Conservation (phyloP, 2,797 vertebrate species). For the Sebastes taczanowskii region DNA sequence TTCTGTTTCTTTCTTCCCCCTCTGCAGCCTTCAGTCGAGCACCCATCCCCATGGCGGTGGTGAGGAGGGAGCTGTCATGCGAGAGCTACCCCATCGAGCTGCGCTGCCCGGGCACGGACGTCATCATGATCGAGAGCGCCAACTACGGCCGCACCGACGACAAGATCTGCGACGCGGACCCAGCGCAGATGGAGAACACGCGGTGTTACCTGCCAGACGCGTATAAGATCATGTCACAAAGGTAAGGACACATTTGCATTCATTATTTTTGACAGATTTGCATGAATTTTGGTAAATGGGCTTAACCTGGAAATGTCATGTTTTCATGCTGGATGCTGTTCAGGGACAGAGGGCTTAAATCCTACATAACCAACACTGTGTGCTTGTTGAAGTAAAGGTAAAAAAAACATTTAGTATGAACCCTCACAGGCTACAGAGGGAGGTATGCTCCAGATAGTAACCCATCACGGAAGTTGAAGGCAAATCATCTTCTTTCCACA, state of each 20-base stretch:
- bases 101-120: constrained; percentile 97
- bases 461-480: background rate
- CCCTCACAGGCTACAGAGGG: too few species aligned
- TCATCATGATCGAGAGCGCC: constrained; percentile 99
- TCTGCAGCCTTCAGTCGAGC: constrained; percentile 92
- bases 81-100: constrained; percentile 99
- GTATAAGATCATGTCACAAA: constrained; percentile 99
- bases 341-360: background rate
- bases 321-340: background rate
- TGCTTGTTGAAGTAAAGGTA: background rate
- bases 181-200: constrained; percentile 99
- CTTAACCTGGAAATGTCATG: background rate
- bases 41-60: constrained; percentile 97
- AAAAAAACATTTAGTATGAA: background rate
- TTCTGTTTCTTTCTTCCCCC: background rate
- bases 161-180: constrained; percentile 99
- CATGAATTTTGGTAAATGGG: background rate
- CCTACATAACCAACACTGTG: background rate
- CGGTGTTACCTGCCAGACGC: constrained; percentile 98
- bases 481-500: background rate
- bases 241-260: constrained; percentile 74
- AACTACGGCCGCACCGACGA: constrained; percentile 99
- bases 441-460: background rate
- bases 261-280: background rate
- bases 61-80: constrained; percentile 96